phyloP scores from a whole-genome alignment of 1,140 invertebrate species.

The Pissodes strobi region DNA sequence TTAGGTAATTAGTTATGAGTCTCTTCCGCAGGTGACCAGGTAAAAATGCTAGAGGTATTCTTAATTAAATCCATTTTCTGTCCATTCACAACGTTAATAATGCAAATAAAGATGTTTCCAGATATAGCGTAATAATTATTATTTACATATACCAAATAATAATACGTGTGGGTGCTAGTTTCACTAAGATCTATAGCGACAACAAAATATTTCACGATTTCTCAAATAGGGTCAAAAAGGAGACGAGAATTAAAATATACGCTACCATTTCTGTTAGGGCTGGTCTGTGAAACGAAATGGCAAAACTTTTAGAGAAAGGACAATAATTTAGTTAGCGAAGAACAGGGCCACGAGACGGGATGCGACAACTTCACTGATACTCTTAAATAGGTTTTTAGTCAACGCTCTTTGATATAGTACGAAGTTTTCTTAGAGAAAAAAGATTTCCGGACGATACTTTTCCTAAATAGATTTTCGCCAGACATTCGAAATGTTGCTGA shows the following conservation, averaged over 20 bases:
- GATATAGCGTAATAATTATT: no score
- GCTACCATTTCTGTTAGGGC: constrained; percentile 36
- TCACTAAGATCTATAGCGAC: no score
- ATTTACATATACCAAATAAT: no score
- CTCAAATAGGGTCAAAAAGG: constrained; percentile 21
- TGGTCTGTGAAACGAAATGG: constrained; percentile 37
- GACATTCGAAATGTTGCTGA: no score
- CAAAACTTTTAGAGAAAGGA: constrained; percentile 44
- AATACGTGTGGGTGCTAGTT: no score
- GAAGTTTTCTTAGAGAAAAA: constrained; percentile 21
- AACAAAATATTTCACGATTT: constrained; percentile 29
- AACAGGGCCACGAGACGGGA: constrained; percentile 29
- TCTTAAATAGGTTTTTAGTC: constrained; percentile 37
- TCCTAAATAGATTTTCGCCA: constrained; percentile 1
- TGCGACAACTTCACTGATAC: constrained; percentile 37
- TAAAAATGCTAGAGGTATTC: no score
- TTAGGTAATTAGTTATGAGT: no score
- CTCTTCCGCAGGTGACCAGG: no score
- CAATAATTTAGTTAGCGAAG: constrained; percentile 45
- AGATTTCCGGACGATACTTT: neutral
- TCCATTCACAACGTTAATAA: no score
- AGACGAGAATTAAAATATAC: constrained; percentile 44
- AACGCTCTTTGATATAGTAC: constrained; percentile 33
- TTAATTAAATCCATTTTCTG: no score
- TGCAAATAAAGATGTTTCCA: no score